phyloP scores from a whole-genome alignment of 2,113 vertebrate species.

The Osmerus mordax region DNA sequence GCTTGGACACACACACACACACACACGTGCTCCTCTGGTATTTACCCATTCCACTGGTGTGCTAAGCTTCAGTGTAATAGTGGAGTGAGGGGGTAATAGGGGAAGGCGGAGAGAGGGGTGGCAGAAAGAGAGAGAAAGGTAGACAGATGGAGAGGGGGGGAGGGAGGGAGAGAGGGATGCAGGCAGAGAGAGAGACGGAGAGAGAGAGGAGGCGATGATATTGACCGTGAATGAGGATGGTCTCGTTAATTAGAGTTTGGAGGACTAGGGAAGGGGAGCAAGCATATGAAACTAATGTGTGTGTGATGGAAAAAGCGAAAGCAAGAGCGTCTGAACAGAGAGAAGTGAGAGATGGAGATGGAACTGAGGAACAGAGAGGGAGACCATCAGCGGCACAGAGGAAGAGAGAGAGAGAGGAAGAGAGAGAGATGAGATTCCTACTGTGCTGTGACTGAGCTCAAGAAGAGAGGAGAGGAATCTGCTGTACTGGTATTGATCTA shows the following conservation, averaged over 20 bases:
- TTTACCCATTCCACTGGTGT: constrained; percentile 38
- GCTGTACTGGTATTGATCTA: too few species aligned
- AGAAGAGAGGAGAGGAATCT: too few species aligned
- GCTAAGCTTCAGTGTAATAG: constrained; percentile 26
- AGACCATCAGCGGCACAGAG: not conserved
- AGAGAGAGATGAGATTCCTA: not conserved
- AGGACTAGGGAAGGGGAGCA: constrained; percentile 43
- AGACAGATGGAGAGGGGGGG: not conserved
- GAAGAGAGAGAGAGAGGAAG: constrained; percentile 10
- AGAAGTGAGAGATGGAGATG: not conserved
- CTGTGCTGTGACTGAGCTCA: too few species aligned
- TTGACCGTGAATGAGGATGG: constrained; percentile 41
- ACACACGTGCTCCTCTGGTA: not conserved
- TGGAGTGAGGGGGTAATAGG: not conserved
- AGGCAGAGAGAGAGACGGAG: not conserved
- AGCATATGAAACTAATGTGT: constrained; percentile 4
- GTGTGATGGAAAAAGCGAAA: not conserved
- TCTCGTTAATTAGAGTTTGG: constrained; percentile 55
- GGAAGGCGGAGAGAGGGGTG: not conserved
- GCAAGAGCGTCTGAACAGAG: not conserved
- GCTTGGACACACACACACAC: not conserved
- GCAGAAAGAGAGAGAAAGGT: not conserved
- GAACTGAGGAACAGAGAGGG: not conserved
- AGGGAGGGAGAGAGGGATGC: not conserved
- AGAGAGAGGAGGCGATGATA: constrained; percentile 11